These are phyloP conservation scores for Cyrtonyx montezumae DNA, from an alignment of 2,113 vertebrate species.

Conservation along the genomic window DNA sequence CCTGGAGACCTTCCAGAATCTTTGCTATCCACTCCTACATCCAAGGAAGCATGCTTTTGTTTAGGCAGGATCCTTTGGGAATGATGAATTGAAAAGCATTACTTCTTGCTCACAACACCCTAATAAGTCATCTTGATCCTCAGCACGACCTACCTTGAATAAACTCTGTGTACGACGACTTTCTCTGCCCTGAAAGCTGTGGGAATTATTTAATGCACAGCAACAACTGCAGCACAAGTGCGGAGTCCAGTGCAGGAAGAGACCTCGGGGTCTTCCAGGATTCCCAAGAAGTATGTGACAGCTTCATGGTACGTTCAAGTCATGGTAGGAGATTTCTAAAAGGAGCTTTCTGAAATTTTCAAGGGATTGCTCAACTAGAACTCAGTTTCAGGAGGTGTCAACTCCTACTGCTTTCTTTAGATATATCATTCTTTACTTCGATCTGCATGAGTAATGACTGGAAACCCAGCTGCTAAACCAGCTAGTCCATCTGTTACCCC, in stretches of 20 bases:
- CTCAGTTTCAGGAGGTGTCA: conserved; percentile 25
- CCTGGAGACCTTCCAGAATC: conserved; percentile 21
- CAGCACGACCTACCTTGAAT: background rate
- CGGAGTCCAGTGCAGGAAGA: background rate
- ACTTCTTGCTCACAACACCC: conserved; percentile 11
- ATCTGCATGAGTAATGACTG: conserved; percentile 45
- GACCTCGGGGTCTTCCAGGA: background rate
- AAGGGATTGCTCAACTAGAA: conserved; percentile 15
- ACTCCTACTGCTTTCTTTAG: conserved; percentile 54
- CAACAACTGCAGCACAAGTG: background rate
- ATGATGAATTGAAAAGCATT: background rate
- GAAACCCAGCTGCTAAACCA: conserved; percentile 65
- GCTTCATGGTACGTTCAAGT: background rate
- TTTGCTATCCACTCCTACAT: background rate
- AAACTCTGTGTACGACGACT: background rate
- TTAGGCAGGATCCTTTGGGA: conserved; percentile 23
- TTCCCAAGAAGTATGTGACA: background rate
- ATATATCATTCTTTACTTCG: conserved; percentile 28
- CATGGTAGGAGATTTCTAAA: background rate
- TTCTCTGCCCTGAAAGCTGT: background rate
- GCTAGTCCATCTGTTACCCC: conserved; percentile 53
- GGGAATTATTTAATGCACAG: background rate
- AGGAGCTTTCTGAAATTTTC: background rate
- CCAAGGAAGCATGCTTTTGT: background rate
- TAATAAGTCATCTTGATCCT: conserved; percentile 3